phyloP scores from a whole-genome alignment of 2,888 invertebrate species.

The Lypha dubia region DNA sequence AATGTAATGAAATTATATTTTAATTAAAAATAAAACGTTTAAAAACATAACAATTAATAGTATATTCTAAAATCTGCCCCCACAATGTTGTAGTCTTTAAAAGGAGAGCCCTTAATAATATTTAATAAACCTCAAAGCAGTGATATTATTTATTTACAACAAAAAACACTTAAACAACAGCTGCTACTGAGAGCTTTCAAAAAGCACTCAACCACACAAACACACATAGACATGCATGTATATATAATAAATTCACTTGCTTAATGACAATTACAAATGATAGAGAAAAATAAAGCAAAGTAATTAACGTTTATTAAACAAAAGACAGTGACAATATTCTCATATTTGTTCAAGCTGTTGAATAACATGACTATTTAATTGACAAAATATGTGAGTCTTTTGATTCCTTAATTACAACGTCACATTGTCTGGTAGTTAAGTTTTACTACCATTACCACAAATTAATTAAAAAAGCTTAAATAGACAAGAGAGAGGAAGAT shows the following conservation, averaged over 20 bases:
- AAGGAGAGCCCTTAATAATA: constrained; percentile 45
- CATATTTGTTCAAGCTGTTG: constrained; percentile 45
- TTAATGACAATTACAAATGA: constrained; percentile 34
- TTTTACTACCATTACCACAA: constrained; percentile 65
- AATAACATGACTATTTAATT: constrained; percentile 24
- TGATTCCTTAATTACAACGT: constrained; percentile 72
- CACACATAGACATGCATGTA: constrained; percentile 7
- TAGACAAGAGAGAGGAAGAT: constrained; percentile 27
- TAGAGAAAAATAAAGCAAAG: constrained; percentile 59
- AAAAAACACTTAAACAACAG: constrained; percentile 72
- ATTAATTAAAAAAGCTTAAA: constrained; percentile 66
- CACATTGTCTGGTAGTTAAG: constrained; percentile 73
- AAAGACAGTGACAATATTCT: constrained; percentile 62
- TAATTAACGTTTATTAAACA: constrained; percentile 71
- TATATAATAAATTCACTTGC: constrained; percentile 16
- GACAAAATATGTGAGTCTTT: constrained; percentile 27
- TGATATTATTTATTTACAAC: constrained; percentile 58
- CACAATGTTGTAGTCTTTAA: neutral
- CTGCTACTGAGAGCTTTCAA: constrained; percentile 51
- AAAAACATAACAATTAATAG: neutral
- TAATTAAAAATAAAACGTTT: neutral
- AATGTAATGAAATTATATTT: neutral
- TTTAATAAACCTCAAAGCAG: constrained; percentile 71
- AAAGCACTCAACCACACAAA: too few relatives aligned
- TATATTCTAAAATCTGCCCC: neutral